These are phyloP conservation scores for Eleginops maclovinus DNA, from an alignment of 2,113 vertebrate genomes.

Conservation along the genomic window DNA sequence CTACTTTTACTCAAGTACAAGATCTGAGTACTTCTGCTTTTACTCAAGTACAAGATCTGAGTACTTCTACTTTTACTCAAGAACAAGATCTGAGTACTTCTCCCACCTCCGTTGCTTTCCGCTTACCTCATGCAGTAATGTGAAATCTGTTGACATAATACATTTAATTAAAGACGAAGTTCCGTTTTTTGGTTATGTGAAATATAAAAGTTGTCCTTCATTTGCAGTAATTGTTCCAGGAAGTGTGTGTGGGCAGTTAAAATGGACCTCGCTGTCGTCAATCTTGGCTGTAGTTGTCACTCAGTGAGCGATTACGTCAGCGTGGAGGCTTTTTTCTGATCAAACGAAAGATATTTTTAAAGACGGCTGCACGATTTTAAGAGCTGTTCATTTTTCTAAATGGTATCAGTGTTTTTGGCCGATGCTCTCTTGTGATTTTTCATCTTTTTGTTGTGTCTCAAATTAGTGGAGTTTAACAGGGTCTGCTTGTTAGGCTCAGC, in stretches of 20 bases:
- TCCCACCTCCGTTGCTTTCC: no score
- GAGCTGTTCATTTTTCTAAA: conserved; percentile 6
- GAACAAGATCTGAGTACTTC: no score
- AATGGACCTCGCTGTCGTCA: conserved; percentile 24
- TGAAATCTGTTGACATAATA: no score
- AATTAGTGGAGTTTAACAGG: neutral
- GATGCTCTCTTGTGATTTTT: neutral
- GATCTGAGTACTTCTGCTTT: no score
- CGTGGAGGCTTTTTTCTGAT: neutral
- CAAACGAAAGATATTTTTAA: neutral
- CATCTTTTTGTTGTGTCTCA: neutral
- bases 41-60: no score
- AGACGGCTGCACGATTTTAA: neutral
- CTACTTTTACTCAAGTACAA: no score
- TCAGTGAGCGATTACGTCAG: conserved; percentile 14
- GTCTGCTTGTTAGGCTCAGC: neutral
- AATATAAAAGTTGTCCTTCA: neutral
- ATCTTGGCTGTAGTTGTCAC: neutral
- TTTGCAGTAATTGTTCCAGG: neutral
- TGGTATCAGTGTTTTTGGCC: neutral
- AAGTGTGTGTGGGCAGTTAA: conserved; percentile 16
- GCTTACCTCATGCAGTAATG: no score
- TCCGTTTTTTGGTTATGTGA: neutral
- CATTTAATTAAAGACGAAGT: no score
- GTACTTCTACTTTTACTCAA: no score